A percentile compares a stretch with the other conserved stretches of the same genome.
Conservation (phyloP, 2,888 invertebrate genomes). For the Stenurella melanura region DNA sequence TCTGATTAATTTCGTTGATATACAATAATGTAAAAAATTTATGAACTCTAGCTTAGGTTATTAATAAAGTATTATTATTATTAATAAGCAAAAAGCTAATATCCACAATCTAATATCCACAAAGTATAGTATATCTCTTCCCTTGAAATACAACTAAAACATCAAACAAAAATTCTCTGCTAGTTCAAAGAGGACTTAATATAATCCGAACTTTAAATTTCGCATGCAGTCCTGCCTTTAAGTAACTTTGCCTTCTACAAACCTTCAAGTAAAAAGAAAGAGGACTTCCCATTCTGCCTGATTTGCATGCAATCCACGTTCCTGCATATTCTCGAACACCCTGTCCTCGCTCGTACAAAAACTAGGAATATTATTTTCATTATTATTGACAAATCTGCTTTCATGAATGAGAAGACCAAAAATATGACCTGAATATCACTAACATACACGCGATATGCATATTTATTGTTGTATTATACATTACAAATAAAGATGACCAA, state of each 20-base stretch:
- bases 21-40: too few relatives aligned
- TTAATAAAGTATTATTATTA: too few relatives aligned
- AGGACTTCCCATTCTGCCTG: neutral
- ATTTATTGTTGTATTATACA: too few relatives aligned
- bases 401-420: neutral
- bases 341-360: neutral
- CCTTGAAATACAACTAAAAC: neutral
- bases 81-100: too few relatives aligned
- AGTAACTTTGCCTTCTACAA: neutral
- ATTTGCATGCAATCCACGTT: constrained; percentile 18
- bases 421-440: neutral
- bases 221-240: neutral
- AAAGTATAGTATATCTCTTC: neutral
- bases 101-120: neutral
- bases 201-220: constrained; percentile 8
- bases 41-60: too few relatives aligned
- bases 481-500: too few relatives aligned
- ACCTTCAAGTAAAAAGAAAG: neutral
- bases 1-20: too few relatives aligned
- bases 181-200: constrained; percentile 5
- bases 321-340: constrained; percentile 11
- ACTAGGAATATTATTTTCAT: neutral
- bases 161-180: neutral
- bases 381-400: constrained; percentile 17
- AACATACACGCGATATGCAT: too few relatives aligned